These are phyloP conservation scores for Phaetusa simplex DNA, from an alignment of 2,113 vertebrate species.

Conservation along the genomic window DNA sequence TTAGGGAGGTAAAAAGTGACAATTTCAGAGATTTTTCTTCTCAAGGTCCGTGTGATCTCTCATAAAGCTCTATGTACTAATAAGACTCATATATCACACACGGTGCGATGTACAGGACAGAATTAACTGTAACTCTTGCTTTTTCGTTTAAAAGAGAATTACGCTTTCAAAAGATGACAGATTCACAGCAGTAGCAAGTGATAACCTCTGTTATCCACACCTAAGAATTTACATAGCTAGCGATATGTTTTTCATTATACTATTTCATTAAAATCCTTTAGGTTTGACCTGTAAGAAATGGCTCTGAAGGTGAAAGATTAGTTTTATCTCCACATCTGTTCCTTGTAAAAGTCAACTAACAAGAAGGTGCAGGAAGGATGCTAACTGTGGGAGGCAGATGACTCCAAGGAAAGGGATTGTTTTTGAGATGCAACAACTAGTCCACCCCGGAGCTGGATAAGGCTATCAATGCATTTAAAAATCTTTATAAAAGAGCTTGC, in stretches of 20 bases:
- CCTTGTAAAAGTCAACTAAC: neutral
- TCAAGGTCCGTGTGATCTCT: neutral
- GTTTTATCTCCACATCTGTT: neutral
- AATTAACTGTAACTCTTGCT: neutral
- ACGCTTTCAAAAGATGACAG: neutral
- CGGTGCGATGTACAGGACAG: neutral
- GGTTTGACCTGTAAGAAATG: neutral
- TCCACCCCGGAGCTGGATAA: neutral
- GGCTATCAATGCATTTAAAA: neutral
- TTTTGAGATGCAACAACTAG: neutral
- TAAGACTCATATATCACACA: neutral
- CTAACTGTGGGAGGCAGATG: neutral
- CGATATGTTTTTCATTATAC: neutral
- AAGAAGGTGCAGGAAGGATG: neutral
- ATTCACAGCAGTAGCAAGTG: neutral
- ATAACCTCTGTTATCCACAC: neutral
- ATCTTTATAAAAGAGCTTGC: neutral
- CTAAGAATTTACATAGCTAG: neutral
- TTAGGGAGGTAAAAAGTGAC: neutral
- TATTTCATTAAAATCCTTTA: neutral
- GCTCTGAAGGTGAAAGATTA: neutral
- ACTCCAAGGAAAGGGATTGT: neutral
- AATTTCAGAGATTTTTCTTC: conserved; percentile 19
- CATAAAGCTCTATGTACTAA: conserved; percentile 1
- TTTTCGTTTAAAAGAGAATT: neutral